These are phyloP conservation scores for Typhlichthys eigenmanni DNA, from an alignment of 2,797 vertebrate species.

Conservation along the genomic window DNA sequence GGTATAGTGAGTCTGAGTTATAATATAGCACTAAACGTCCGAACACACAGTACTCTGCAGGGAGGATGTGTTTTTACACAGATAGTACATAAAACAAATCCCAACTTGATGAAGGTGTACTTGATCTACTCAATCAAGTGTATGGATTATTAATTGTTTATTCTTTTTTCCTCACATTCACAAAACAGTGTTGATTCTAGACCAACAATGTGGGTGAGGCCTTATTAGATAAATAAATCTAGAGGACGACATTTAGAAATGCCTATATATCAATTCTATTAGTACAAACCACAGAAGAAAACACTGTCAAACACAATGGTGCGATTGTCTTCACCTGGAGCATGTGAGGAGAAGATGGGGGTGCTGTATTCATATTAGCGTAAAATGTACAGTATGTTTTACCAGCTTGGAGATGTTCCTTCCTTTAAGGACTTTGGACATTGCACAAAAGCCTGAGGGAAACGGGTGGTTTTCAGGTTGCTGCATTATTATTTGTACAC, in stretches of 20 bases:
- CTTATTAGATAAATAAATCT: slow-evolving; percentile 39
- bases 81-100: too few species aligned
- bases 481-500: slow-evolving; percentile 5
- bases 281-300: slow-evolving; percentile 44
- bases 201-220: slow-evolving; percentile 5
- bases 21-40: slow-evolving; percentile 1
- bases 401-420: slow-evolving; percentile 43
- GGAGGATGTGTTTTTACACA: background rate
- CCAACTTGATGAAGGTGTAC: too few species aligned
- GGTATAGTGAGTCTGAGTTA: background rate
- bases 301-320: slow-evolving; percentile 58
- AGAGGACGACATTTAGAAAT: slow-evolving; percentile 57
- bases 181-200: background rate
- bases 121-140: too few species aligned
- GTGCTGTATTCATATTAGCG: slow-evolving; percentile 63
- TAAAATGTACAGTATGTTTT: slow-evolving; percentile 60
- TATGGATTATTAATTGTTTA: too few species aligned
- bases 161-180: too few species aligned
- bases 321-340: slow-evolving; percentile 47
- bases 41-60: background rate
- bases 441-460: slow-evolving; percentile 51
- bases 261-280: slow-evolving; percentile 47
- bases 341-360: slow-evolving; percentile 51
- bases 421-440: slow-evolving; percentile 37
- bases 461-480: slow-evolving; percentile 62